Conservation (phyloP, 2,113 vertebrate species). For the Nothocercus nigrocapillus region DNA sequence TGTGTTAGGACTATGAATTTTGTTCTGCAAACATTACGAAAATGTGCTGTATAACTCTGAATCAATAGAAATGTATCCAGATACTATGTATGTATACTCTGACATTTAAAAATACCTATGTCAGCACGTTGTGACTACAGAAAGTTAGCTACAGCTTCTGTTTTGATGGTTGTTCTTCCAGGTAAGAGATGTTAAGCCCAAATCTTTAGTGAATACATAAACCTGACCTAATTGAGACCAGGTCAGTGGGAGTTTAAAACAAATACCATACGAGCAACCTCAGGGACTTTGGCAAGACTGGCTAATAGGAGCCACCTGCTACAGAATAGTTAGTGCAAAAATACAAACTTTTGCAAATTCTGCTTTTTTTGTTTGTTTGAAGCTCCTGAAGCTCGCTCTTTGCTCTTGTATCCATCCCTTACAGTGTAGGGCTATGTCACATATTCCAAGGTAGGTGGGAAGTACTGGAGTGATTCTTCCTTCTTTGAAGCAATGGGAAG, state of each 20-base stretch:
- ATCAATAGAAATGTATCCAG: neutral
- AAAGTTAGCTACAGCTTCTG: neutral
- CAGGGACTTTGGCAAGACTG: neutral
- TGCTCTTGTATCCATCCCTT: neutral
- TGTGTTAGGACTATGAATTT: neutral
- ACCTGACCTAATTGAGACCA: conserved; percentile 4
- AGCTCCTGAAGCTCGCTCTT: neutral
- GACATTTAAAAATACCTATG: conserved; percentile 6
- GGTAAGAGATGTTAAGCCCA: neutral
- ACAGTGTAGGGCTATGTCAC: neutral
- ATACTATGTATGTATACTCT: neutral
- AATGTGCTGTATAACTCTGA: neutral
- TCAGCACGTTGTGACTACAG: neutral
- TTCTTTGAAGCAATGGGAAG: neutral
- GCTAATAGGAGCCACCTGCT: neutral
- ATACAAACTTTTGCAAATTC: neutral
- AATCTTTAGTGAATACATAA: conserved; percentile 33
- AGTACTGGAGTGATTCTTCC: neutral
- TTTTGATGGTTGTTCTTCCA: conserved; percentile 6
- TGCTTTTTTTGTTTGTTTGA: neutral
- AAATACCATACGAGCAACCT: neutral
- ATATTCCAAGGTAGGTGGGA: neutral
- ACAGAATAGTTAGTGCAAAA: neutral
- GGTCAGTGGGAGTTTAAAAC: conserved; percentile 8
- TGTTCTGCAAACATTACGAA: neutral